phyloP scores from a whole-genome alignment of 2,888 invertebrate species.

The Heteromyza rotundicornis region DNA sequence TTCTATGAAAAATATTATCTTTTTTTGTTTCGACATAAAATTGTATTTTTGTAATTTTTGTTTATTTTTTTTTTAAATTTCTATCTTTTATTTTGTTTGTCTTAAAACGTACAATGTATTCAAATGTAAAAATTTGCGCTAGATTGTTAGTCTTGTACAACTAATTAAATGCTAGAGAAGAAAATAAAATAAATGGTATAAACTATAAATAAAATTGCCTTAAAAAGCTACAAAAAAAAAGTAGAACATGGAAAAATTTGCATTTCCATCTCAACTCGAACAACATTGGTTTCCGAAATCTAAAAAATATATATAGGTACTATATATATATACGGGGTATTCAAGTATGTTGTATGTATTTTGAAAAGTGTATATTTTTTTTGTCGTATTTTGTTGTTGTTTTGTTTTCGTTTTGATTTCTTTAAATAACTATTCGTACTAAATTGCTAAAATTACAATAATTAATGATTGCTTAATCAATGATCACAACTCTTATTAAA shows the following conservation, averaged over 20 bases:
- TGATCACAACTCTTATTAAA: slow-evolving; percentile 62
- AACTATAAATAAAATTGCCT: too few relatives aligned
- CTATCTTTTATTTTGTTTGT: background rate
- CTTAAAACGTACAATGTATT: background rate
- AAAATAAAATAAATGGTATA: background rate
- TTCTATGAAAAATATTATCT: slow-evolving; percentile 21
- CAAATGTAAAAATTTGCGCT: slow-evolving; percentile 4
- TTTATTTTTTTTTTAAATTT: slow-evolving; percentile 2
- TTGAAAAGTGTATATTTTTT: slow-evolving; percentile 10
- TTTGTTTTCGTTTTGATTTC: slow-evolving; percentile 16
- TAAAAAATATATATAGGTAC: too few relatives aligned
- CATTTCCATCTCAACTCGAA: too few relatives aligned
- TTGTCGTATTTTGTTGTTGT: too few relatives aligned
- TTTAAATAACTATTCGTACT: slow-evolving; percentile 7
- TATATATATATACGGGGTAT: slow-evolving; percentile 28
- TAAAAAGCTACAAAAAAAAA: background rate
- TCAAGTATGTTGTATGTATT: slow-evolving; percentile 22
- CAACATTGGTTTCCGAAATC: too few relatives aligned
- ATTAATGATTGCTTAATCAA: slow-evolving; percentile 59
- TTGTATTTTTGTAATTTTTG: slow-evolving; percentile 20
- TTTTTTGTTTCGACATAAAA: slow-evolving; percentile 28
- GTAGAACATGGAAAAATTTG: too few relatives aligned
- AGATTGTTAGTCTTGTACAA: background rate
- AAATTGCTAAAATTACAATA: slow-evolving; percentile 38
- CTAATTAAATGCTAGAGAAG: background rate